These are phyloP conservation scores for Dysmachus trigonus DNA, from an alignment of 2,888 invertebrate species.

Conservation along the genomic window DNA sequence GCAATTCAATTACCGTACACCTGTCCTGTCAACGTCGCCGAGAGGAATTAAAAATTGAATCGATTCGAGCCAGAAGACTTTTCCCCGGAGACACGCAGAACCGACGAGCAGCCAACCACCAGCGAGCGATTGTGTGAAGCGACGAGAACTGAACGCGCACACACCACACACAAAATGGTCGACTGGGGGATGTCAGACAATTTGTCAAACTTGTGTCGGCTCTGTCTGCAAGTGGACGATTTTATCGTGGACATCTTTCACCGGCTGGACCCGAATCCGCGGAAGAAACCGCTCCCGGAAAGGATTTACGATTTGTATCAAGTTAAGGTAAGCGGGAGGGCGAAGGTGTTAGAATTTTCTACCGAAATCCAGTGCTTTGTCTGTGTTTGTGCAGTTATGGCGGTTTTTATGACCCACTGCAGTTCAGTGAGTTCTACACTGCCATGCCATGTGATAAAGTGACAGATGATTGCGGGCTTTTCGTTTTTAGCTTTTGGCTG, in stretches of 20 bases:
- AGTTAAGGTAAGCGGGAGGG: conserved; percentile 64
- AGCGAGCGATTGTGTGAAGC: background rate
- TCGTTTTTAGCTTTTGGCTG: background rate
- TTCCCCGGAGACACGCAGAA: background rate
- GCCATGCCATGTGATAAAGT: background rate
- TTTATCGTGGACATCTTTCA: conserved; percentile 73
- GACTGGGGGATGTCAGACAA: conserved; percentile 36
- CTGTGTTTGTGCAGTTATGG: conserved; percentile 17
- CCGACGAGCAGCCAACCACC: background rate
- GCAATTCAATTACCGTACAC: background rate
- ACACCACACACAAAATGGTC: conserved; percentile 33
- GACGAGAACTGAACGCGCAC: background rate
- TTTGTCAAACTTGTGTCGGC: conserved; percentile 65
- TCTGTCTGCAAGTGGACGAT: conserved; percentile 72
- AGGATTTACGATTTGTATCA: conserved; percentile 68
- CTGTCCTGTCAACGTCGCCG: background rate
- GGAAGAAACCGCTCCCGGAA: conserved; percentile 66
- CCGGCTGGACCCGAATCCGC: conserved; percentile 66
- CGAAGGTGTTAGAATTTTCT: background rate
- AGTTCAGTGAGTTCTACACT: background rate
- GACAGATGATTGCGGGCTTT: background rate
- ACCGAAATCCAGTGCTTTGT: background rate
- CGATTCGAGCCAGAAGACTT: background rate
- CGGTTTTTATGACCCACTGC: background rate
- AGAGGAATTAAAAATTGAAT: background rate